Conservation (phyloP, 1,140 invertebrate species). For the Leptopilina clavipes region DNA sequence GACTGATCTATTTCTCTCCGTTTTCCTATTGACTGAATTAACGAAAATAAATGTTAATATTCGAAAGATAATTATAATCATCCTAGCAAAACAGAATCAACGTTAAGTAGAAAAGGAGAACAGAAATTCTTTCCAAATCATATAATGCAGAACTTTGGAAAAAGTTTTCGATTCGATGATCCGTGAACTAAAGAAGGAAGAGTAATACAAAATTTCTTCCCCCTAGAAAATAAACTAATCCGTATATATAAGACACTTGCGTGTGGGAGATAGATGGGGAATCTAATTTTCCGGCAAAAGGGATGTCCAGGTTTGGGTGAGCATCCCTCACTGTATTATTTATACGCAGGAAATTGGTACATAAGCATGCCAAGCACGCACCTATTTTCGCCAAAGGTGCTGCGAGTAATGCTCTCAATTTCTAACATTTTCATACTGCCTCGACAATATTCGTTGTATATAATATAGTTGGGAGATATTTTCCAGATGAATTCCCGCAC, state of each 20-base stretch:
- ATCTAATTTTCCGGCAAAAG: constrained; percentile 68
- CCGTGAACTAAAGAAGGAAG: background rate
- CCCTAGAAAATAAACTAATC: background rate
- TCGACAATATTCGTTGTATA: constrained; percentile 63
- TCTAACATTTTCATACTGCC: constrained; percentile 51
- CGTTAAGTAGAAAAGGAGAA: background rate
- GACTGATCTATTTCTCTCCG: background rate
- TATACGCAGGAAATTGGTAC: constrained; percentile 71
- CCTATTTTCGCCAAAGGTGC: constrained; percentile 53
- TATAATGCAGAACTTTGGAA: background rate
- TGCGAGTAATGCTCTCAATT: constrained; percentile 53
- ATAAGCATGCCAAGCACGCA: constrained; percentile 69
- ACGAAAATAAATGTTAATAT: background rate
- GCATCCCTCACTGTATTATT: constrained; percentile 70
- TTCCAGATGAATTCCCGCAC: constrained; percentile 44
- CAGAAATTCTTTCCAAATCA: constrained; percentile 3
- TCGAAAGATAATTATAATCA: no score
- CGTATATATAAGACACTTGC: background rate
- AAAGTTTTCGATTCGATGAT: constrained; percentile 29
- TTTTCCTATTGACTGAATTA: background rate
- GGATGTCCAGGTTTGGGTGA: constrained; percentile 58
- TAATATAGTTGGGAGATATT: constrained; percentile 48
- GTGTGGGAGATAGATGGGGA: constrained; percentile 61
- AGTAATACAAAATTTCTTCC: background rate
- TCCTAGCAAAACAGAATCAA: no score